A percentile compares a stretch with the other conserved stretches of the same genome.
Evolutionary conservation across 2,113 vertebrate species (phyloP).

Genomic region (Colius striatus): DNA sequence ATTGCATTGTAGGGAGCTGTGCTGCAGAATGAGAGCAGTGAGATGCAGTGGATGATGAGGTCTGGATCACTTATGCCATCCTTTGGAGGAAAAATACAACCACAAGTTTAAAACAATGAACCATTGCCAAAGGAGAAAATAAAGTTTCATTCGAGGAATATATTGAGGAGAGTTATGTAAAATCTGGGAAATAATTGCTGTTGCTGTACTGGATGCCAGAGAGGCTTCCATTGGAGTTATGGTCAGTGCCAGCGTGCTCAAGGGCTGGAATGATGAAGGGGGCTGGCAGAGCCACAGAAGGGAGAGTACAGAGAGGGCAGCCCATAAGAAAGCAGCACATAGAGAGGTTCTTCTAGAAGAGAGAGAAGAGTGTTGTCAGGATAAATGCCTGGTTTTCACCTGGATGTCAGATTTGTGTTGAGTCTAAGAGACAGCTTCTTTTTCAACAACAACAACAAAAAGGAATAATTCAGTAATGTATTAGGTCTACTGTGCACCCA

Average conservation of each 20-base stretch:
- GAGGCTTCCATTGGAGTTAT: fast-evolving
- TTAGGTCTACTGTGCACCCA: background rate
- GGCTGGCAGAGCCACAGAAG: background rate
- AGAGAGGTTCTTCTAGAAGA: background rate
- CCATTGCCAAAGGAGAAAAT: background rate
- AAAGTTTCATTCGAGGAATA: background rate
- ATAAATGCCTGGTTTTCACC: background rate
- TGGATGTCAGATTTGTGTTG: background rate
- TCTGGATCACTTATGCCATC: fast-evolving
- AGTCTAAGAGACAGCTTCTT: background rate
- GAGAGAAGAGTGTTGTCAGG: background rate
- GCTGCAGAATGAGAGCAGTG: background rate
- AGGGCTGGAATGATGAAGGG: background rate
- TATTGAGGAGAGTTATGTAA: background rate
- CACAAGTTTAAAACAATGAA: background rate
- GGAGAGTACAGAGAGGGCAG: background rate
- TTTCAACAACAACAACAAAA: background rate
- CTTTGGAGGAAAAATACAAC: background rate
- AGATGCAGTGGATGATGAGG: background rate
- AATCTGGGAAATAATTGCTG: background rate
- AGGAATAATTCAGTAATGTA: background rate
- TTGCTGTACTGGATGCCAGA: background rate
- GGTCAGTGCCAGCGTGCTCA: background rate
- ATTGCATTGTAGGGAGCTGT: background rate
- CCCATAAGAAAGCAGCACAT: background rate